Evolutionary conservation across 2,113 vertebrate genomes (phyloP), one percentile per base, ranked within the genome.

Genomic region (Erinaceus europaeus): DNA sequence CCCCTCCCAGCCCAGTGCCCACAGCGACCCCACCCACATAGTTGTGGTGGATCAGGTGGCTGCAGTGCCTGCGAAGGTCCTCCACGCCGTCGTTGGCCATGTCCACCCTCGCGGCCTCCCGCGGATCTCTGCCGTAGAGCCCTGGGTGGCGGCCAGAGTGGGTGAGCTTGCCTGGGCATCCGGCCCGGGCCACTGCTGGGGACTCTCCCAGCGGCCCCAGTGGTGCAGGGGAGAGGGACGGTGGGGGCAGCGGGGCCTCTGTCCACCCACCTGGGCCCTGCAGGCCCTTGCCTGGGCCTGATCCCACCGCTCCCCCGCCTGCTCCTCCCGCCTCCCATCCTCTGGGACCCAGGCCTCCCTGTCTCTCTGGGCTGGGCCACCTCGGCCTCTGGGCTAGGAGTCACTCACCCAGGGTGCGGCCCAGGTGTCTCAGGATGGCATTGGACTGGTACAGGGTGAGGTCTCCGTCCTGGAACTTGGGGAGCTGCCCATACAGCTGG

Each of bases 401-500:
- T 29, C 36, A 78, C 82, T 80, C 89, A 98, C 98, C 97, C 0
- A 97, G 88, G 20, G 96, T 93, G 50, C 97, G 97, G 6, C 94
- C 98, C 95, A 98, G 79, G 91, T 98, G 92, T 1, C 97, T 94
- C 74, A 98, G 85, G 38, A 98, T 96, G 52, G 98, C 95, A 13
- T 98, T 98, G 25, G 97, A 98, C 94, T 98, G 97, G 93, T 93
- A 97, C 82, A 98, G 86, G 23, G 86, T 94, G 25, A 98, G 65
- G 62, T 96, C 96, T 61, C 97, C 97, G 11, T 97, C 98, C 86
- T 97, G 83, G 68, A 98, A 95, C 83, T 95, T 97, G 25, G 97
- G 98, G 79, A 98, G 65, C 89, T 98, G 97, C 11, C 98, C 97
- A 15, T 97, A 98, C 6, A 96, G 81, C 97, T 98, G 78, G 5